Conservation (phyloP, 2,888 invertebrate species). For the Heliconius hortense region DNA sequence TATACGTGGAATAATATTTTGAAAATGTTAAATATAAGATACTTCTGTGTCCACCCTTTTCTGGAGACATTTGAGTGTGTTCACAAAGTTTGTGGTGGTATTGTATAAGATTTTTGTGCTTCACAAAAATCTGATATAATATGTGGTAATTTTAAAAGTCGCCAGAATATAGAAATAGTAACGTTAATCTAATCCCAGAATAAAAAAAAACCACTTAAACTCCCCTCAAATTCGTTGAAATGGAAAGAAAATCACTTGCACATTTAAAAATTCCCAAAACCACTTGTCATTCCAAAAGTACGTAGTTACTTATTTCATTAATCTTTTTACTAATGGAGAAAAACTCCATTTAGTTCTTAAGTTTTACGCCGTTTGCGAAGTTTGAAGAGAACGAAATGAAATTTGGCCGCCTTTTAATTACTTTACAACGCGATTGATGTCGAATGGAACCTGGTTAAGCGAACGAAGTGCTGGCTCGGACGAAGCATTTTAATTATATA, state of each 20-base stretch:
- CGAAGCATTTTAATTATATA: slow-evolving; percentile 15
- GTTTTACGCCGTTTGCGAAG: slow-evolving; percentile 30
- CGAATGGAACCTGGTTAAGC: slow-evolving; percentile 21
- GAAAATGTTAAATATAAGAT: no score
- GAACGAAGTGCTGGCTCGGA: slow-evolving; percentile 5
- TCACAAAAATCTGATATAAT: no score
- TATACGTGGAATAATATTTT: no score
- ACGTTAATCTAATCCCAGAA: background rate
- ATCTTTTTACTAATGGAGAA: slow-evolving; percentile 29
- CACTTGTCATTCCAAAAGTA: slow-evolving; percentile 28
- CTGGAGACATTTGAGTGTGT: no score
- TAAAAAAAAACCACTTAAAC: background rate
- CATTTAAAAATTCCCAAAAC: slow-evolving; percentile 17
- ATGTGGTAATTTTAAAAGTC: background rate
- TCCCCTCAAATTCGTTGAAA: background rate
- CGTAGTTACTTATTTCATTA: slow-evolving; percentile 33
- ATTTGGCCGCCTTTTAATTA: slow-evolving; percentile 31
- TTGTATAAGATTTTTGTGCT: no score
- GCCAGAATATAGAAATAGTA: background rate
- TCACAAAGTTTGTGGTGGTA: no score
- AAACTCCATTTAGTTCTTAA: slow-evolving; percentile 35
- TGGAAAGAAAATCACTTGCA: slow-evolving; percentile 2
- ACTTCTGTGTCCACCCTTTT: no score
- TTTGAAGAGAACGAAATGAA: slow-evolving; percentile 27
- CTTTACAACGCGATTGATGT: slow-evolving; percentile 34